These are phyloP conservation scores for Stichodactyla mertensii DNA, from an alignment of 64 coral and sea anemone genomes.

Conservation along the genomic window DNA sequence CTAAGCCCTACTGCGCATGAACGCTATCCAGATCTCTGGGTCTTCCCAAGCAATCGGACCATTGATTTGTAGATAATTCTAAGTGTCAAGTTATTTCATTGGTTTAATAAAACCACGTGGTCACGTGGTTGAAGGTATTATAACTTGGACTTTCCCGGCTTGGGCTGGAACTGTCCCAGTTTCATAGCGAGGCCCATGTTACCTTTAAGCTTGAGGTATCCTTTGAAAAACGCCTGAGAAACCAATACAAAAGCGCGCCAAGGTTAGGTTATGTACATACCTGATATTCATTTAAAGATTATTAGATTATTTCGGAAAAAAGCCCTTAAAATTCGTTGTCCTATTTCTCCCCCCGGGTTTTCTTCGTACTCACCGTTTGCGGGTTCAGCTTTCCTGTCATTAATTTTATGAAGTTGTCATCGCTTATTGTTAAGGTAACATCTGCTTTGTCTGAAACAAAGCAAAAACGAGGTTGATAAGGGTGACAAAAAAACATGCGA, in stretches of 20 bases:
- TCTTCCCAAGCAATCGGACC: too few relatives aligned
- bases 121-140: slow-evolving; percentile 16
- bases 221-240: slow-evolving; percentile 70
- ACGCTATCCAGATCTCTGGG: too few relatives aligned
- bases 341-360: too few relatives aligned
- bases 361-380: slow-evolving; percentile 56
- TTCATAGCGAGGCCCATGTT: slow-evolving; percentile 82
- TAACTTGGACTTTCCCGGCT: slow-evolving; percentile 67
- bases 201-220: slow-evolving; percentile 76
- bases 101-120: too few relatives aligned
- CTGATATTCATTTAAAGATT: too few relatives aligned
- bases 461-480: background rate
- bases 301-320: too few relatives aligned
- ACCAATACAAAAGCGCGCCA: too few relatives aligned
- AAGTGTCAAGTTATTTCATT: too few relatives aligned
- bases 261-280: too few relatives aligned
- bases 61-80: too few relatives aligned
- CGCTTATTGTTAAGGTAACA: slow-evolving; percentile 71
- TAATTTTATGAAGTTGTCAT: slow-evolving; percentile 79
- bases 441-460: slow-evolving; percentile 82
- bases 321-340: too few relatives aligned
- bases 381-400: slow-evolving; percentile 84
- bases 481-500: background rate
- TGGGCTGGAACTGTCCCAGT: slow-evolving; percentile 67
- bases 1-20: too few relatives aligned